Conservation (phyloP, 2,113 vertebrate species). For the Oryzias woworae region DNA sequence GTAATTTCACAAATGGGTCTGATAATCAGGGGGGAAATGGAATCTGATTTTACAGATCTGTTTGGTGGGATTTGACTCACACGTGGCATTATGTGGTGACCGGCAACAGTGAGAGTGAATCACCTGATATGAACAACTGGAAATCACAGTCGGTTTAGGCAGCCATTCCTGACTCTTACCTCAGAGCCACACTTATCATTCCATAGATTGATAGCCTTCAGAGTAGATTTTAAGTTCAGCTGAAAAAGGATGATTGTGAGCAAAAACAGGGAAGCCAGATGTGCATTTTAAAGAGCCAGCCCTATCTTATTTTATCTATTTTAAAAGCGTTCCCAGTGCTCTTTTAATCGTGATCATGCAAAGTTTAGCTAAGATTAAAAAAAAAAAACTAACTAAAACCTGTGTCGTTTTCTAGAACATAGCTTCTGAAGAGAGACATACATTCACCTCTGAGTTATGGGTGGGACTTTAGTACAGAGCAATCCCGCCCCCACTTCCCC, state of each 20-base stretch:
- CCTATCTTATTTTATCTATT: too few relatives aligned
- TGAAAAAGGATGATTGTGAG: neutral
- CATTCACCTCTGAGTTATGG: too few relatives aligned
- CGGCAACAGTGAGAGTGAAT: neutral
- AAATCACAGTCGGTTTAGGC: constrained; percentile 6
- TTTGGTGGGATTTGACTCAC: constrained; percentile 6
- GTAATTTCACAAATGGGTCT: constrained; percentile 24
- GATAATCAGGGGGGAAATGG: constrained; percentile 8
- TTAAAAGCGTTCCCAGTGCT: too few relatives aligned
- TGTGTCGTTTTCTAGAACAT: too few relatives aligned
- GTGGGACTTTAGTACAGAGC: too few relatives aligned
- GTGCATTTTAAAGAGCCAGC: constrained; percentile 4
- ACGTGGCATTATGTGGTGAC: constrained; percentile 5
- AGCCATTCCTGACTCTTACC: constrained; percentile 23
- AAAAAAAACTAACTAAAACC: too few relatives aligned
- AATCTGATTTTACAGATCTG: constrained; percentile 6
- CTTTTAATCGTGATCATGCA: too few relatives aligned
- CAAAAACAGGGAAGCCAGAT: neutral
- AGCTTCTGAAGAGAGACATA: too few relatives aligned
- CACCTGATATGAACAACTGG: constrained; percentile 2
- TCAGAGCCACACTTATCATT: neutral
- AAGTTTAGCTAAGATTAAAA: too few relatives aligned
- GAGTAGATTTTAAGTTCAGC: neutral
- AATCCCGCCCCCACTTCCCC: too few relatives aligned
- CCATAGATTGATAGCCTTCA: neutral